A percentile compares a stretch with the other conserved stretches of the same genome.
phyloP scores from a whole-genome alignment of 2,888 invertebrate genomes.

The Mallateleia sp. region DNA sequence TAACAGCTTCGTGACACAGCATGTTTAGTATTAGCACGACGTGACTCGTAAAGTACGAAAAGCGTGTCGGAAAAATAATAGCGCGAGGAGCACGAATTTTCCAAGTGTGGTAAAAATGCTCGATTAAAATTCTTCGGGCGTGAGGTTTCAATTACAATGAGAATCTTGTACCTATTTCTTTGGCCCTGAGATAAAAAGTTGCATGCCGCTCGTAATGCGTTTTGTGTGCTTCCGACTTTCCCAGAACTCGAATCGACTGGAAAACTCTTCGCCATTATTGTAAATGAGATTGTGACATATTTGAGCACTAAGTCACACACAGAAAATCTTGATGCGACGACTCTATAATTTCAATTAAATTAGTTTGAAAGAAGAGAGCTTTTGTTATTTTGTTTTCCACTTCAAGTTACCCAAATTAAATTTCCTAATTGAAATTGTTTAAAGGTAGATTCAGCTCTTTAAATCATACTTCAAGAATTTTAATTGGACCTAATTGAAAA shows the following conservation, averaged over 20 bases:
- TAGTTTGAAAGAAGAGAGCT: slow-evolving; percentile 2
- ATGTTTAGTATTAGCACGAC: slow-evolving; percentile 63
- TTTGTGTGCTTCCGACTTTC: slow-evolving; percentile 28
- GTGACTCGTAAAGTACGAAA: slow-evolving; percentile 65
- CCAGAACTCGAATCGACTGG: slow-evolving; percentile 40
- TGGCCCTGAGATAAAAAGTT: slow-evolving; percentile 36
- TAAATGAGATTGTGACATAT: slow-evolving; percentile 49
- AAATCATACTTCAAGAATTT: too few species aligned
- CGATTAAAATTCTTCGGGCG: slow-evolving; percentile 65
- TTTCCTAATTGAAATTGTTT: neutral
- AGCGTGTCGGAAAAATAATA: slow-evolving; percentile 47
- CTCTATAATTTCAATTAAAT: slow-evolving; percentile 23
- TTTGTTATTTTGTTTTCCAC: slow-evolving; percentile 1
- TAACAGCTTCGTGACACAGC: slow-evolving; percentile 72
- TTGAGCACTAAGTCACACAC: slow-evolving; percentile 15
- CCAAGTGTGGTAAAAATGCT: slow-evolving; percentile 47
- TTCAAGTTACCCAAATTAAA: slow-evolving; percentile 1
- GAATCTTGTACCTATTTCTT: slow-evolving; percentile 55
- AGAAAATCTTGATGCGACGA: neutral
- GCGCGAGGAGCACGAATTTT: slow-evolving; percentile 30
- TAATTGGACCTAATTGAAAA: too few species aligned
- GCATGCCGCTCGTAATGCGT: slow-evolving; percentile 24
- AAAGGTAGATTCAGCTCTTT: too few species aligned
- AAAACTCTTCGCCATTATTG: slow-evolving; percentile 54
- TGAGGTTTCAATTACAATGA: slow-evolving; percentile 67